Conservation (phyloP, 2,113 vertebrate genomes). For the Ancistrus triradiatus region DNA sequence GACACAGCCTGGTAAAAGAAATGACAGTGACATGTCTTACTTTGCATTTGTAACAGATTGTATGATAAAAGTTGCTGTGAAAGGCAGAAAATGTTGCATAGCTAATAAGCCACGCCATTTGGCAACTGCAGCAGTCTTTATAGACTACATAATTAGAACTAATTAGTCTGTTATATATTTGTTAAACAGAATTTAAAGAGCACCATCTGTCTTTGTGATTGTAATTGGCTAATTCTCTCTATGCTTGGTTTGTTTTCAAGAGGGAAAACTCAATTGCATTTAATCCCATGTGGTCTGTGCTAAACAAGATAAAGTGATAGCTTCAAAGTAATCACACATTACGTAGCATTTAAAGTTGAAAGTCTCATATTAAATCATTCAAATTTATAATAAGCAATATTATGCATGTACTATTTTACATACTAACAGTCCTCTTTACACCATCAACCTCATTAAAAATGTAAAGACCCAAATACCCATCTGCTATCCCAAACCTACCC, state of each 20-base stretch:
- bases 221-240: slow-evolving; percentile 2
- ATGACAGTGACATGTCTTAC: background rate
- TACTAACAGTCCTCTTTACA: too few species aligned
- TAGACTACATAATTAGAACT: slow-evolving; percentile 8
- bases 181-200: slow-evolving; percentile 2
- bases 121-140: slow-evolving; percentile 2
- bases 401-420: too few species aligned
- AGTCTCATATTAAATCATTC: too few species aligned
- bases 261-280: background rate
- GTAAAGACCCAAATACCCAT: too few species aligned
- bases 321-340: too few species aligned
- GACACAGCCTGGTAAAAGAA: slow-evolving; percentile 23
- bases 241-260: background rate
- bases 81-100: background rate
- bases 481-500: too few species aligned
- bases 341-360: too few species aligned
- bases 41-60: slow-evolving; percentile 4
- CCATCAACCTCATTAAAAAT: too few species aligned
- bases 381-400: too few species aligned
- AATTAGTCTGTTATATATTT: slow-evolving; percentile 21
- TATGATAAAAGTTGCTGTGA: background rate
- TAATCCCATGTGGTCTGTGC: background rate
- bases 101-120: background rate
- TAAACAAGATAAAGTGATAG: background rate
- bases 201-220: slow-evolving; percentile 1